phyloP scores from a whole-genome alignment of 2,797 vertebrate genomes.

The Eupleurogrammus muticus region DNA sequence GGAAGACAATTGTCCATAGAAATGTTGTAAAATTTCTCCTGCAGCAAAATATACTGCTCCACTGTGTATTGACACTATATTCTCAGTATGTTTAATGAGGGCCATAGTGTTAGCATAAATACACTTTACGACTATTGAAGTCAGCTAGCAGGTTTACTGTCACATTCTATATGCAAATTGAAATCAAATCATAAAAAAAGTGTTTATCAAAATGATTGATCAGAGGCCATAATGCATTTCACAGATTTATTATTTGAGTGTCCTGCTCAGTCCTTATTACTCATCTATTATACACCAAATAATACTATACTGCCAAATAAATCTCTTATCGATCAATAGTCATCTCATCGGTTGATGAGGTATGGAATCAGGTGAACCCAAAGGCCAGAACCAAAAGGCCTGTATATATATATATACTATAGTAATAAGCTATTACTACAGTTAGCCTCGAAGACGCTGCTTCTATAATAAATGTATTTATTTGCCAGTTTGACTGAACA shows the following conservation, averaged over 20 bases:
- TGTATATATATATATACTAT: too few relatives aligned
- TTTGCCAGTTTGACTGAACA: too few relatives aligned
- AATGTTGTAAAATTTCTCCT: background rate
- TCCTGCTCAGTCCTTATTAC: too few relatives aligned
- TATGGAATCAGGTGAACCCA: background rate
- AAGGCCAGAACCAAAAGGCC: slow-evolving; percentile 9
- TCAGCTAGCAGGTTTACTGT: too few relatives aligned
- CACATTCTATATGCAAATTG: too few relatives aligned
- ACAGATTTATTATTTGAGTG: background rate
- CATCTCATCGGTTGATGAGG: slow-evolving; percentile 29
- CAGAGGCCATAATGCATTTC: background rate
- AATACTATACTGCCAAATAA: background rate
- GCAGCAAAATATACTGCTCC: background rate
- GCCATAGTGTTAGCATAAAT: too few relatives aligned
- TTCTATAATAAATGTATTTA: too few relatives aligned
- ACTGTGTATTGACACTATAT: background rate
- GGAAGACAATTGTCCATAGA: background rate
- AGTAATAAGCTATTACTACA: too few relatives aligned
- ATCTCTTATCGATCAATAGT: slow-evolving; percentile 46
- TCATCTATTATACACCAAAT: slow-evolving; percentile 21
- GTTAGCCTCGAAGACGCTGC: too few relatives aligned
- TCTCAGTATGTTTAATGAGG: too few relatives aligned
- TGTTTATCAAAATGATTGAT: slow-evolving; percentile 22
- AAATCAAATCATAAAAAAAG: background rate
- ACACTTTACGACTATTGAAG: too few relatives aligned